phyloP scores from a whole-genome alignment of 2,888 invertebrate species.

The Nemapogon koenigi region DNA sequence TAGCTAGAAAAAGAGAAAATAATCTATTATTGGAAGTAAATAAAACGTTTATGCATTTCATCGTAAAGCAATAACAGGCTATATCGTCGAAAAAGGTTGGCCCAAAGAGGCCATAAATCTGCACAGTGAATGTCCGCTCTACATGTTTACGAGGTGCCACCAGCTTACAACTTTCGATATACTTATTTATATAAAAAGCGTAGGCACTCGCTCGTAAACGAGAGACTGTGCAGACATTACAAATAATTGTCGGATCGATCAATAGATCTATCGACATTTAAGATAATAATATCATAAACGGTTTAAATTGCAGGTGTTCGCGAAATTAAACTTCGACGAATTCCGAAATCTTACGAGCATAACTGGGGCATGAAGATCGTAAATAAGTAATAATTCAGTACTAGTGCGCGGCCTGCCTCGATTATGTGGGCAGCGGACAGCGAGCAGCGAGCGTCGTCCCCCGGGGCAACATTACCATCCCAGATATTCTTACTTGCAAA shows the following conservation, averaged over 20 bases:
- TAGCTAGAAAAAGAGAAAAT: too few species aligned
- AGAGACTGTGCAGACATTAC: neutral
- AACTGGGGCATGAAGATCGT: slow-evolving; percentile 9
- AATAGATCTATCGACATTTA: slow-evolving; percentile 9
- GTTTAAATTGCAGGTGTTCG: slow-evolving; percentile 9
- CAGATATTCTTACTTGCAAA: too few species aligned
- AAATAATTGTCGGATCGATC: slow-evolving; percentile 6
- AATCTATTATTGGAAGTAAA: too few species aligned
- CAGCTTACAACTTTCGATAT: slow-evolving; percentile 6
- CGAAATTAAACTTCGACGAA: slow-evolving; percentile 7
- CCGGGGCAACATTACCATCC: slow-evolving; percentile 27
- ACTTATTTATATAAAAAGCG: slow-evolving; percentile 4
- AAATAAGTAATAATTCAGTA: slow-evolving; percentile 11
- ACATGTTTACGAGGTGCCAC: slow-evolving; percentile 4
- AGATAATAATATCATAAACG: slow-evolving; percentile 8
- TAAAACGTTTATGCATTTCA: too few species aligned
- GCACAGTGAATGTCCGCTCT: slow-evolving; percentile 8
- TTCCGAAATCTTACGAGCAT: slow-evolving; percentile 7
- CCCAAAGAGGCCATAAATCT: too few species aligned
- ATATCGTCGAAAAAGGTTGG: too few species aligned
- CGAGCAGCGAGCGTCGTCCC: slow-evolving; percentile 19
- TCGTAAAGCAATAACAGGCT: too few species aligned
- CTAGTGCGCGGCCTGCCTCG: slow-evolving; percentile 7
- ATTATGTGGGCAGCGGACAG: slow-evolving; percentile 8
- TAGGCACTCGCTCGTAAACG: neutral